Conservation (phyloP, 2,113 vertebrate species). For the Clinocottus analis region DNA sequence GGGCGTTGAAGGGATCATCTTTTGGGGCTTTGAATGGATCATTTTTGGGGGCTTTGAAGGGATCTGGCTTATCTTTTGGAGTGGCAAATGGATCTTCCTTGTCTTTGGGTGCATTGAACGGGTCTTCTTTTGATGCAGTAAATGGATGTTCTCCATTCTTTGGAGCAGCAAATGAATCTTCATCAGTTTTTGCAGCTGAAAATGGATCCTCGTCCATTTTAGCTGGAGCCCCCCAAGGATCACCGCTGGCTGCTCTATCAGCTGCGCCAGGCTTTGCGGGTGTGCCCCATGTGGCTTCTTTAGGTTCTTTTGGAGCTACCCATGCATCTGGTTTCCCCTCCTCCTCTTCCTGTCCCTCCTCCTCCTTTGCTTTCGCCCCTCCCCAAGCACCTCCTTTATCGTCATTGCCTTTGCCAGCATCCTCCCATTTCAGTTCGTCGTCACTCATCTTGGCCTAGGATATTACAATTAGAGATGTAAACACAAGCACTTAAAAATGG, state of each 20-base stretch:
- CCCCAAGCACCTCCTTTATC: conserved; percentile 46
- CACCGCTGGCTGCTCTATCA: conserved; percentile 40
- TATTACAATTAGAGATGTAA: not conserved
- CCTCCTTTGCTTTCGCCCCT: conserved; percentile 28
- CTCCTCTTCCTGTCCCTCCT: conserved; percentile 25
- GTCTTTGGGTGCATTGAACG: conserved; percentile 43
- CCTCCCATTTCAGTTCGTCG: conserved; percentile 79
- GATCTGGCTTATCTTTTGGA: conserved; percentile 53
- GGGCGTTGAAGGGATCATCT: not conserved
- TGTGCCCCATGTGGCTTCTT: conserved; percentile 64
- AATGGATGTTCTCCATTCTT: conserved; percentile 22
- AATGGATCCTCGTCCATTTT: conserved; percentile 52
- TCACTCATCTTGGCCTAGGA: conserved; percentile 81
- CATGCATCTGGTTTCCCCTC: conserved; percentile 47
- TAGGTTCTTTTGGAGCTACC: conserved; percentile 56
- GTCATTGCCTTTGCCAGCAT: conserved; percentile 56
- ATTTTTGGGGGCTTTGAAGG: conserved; percentile 29
- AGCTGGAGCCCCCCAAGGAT: conserved; percentile 72
- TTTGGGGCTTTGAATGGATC: conserved; percentile 46
- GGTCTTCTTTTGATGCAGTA: conserved; percentile 24
- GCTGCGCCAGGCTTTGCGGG: conserved; percentile 41
- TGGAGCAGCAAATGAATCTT: conserved; percentile 31
- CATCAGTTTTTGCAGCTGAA: not conserved
- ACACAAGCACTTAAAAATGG: not conserved
- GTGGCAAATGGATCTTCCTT: conserved; percentile 54